phyloP scores from a whole-genome alignment of 2,888 invertebrate genomes.

The Zootermopsis nevadensis region DNA sequence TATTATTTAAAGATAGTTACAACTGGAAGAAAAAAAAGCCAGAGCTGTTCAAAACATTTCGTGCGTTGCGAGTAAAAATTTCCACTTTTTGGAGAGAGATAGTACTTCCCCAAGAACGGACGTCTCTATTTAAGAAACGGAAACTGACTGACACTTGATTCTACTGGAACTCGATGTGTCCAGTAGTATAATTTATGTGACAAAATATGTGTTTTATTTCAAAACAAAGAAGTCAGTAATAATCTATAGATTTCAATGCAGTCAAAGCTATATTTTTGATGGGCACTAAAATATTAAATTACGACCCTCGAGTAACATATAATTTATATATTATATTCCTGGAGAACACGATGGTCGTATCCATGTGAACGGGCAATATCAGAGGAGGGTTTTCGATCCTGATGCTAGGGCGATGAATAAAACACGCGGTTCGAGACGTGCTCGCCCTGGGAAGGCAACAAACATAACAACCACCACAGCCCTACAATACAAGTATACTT shows the following conservation, averaged over 20 bases:
- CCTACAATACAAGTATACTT: slow-evolving; percentile 21
- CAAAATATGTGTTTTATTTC: slow-evolving; percentile 1
- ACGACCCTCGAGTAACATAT: slow-evolving; percentile 19
- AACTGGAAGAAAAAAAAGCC: neutral
- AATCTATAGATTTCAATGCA: slow-evolving; percentile 16
- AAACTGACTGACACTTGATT: neutral
- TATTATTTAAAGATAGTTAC: neutral
- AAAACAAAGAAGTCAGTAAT: neutral
- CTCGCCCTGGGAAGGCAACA: slow-evolving; percentile 26
- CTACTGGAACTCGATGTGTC: neutral
- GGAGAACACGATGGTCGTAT: neutral
- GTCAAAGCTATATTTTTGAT: neutral
- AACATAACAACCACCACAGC: slow-evolving; percentile 34
- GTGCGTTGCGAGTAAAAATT: neutral
- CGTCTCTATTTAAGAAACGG: slow-evolving; percentile 13
- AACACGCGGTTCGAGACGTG: slow-evolving; percentile 15
- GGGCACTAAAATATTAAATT: slow-evolving; percentile 35
- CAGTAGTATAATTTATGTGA: neutral
- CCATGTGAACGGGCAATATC: neutral
- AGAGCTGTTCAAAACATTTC: neutral
- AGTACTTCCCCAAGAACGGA: neutral
- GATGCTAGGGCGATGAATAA: slow-evolving; percentile 34
- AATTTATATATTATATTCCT: slow-evolving; percentile 37
- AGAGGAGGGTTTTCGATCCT: neutral
- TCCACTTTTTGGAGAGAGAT: neutral